A percentile compares a stretch with the other conserved stretches of the same genome.
Evolutionary conservation across 2,888 invertebrate genomes (phyloP).

Genomic region (Osedax fenrisi): DNA sequence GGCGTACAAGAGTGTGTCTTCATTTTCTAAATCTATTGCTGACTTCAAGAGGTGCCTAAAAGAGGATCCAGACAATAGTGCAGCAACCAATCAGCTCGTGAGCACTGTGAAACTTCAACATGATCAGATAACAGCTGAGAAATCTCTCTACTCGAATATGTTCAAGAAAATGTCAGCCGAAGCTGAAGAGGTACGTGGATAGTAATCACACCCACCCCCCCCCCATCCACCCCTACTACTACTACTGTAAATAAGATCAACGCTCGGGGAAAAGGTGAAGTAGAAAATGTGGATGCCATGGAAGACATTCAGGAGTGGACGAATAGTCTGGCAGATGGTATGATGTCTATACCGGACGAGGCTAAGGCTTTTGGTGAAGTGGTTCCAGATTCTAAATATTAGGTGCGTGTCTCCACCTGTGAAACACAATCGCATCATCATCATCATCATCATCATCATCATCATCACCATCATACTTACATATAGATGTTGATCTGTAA

Average conservation of each 20-base stretch:
- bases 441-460: too few relatives aligned
- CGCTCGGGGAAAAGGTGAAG: not conserved
- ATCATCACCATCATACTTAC: too few relatives aligned
- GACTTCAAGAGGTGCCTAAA: slow-evolving; percentile 68
- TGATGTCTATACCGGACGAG: slow-evolving; percentile 48
- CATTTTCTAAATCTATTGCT: not conserved
- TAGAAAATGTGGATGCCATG: slow-evolving; percentile 31
- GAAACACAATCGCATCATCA: too few relatives aligned
- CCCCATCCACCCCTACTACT: not conserved
- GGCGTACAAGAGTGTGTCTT: not conserved
- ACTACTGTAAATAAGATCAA: not conserved
- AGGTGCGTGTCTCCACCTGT: not conserved
- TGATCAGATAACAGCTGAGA: slow-evolving; percentile 58
- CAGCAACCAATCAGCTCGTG: slow-evolving; percentile 66
- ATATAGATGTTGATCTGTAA: too few relatives aligned
- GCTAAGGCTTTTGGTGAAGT: slow-evolving; percentile 47
- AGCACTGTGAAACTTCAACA: slow-evolving; percentile 67
- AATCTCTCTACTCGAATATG: slow-evolving; percentile 80
- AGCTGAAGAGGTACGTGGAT: slow-evolving; percentile 38
- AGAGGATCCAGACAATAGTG: slow-evolving; percentile 73
- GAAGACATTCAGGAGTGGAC: slow-evolving; percentile 42
- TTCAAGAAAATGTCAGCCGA: slow-evolving; percentile 69
- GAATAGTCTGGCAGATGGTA: slow-evolving; percentile 47
- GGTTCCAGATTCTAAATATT: slow-evolving; percentile 34
- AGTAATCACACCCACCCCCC: not conserved